phyloP scores from a whole-genome alignment of 2,113 vertebrate species.

The Salvelinus sp. region DNA sequence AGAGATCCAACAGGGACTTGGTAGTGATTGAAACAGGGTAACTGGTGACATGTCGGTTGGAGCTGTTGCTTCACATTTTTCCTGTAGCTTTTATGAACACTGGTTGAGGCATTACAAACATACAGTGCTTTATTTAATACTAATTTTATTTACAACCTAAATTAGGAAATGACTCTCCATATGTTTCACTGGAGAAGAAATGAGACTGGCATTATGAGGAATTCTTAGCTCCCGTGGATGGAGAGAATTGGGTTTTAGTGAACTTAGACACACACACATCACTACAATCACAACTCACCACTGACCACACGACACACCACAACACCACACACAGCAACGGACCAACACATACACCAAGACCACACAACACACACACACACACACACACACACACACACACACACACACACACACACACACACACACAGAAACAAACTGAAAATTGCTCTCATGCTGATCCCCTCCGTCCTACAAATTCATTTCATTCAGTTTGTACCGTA shows the following conservation, averaged over 20 bases:
- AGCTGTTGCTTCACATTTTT: background rate
- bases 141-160: constrained; percentile 53
- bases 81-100: constrained; percentile 45
- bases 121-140: constrained; percentile 71
- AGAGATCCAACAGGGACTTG: constrained; percentile 1
- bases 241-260: background rate
- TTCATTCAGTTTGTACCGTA: no score
- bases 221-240: constrained; percentile 4
- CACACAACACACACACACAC: background rate
- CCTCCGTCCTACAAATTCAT: background rate
- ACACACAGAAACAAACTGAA: background rate
- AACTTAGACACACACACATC: background rate
- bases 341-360: no score
- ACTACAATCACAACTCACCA: no score
- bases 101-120: constrained; percentile 74
- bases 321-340: no score
- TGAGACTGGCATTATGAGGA: background rate
- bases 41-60: constrained; percentile 6
- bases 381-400: background rate
- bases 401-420: background rate
- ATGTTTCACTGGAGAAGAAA: background rate
- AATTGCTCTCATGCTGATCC: background rate
- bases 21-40: constrained; percentile 29
- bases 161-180: constrained; percentile 39
- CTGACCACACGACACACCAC: no score